These are phyloP conservation scores for Leptinotarsa rubiginosa DNA, from an alignment of 2,888 invertebrate species.

Conservation along the genomic window DNA sequence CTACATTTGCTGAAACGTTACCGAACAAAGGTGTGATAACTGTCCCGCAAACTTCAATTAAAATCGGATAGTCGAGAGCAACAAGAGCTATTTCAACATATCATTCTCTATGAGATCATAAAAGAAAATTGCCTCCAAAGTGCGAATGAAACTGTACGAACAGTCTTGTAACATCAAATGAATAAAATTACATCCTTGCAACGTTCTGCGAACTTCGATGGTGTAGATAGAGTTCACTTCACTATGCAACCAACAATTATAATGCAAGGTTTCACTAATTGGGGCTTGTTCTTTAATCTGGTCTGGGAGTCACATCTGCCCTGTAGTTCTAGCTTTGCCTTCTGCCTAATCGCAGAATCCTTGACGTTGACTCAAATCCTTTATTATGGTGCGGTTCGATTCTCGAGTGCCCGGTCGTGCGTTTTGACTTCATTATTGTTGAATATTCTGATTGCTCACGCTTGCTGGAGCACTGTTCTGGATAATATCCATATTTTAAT, in stretches of 20 bases:
- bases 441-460: no score
- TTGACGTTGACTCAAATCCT: slow-evolving; percentile 25
- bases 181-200: neutral
- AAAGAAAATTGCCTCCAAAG: neutral
- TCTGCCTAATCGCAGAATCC: slow-evolving; percentile 30
- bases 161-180: neutral
- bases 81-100: neutral
- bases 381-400: slow-evolving; percentile 22
- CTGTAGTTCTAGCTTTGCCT: slow-evolving; percentile 51
- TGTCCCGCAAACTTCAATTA: neutral
- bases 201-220: neutral
- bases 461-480: no score
- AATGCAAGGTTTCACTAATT: slow-evolving; percentile 61
- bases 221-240: neutral
- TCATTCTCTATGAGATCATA: neutral
- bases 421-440: neutral
- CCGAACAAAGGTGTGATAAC: neutral
- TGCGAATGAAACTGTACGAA: neutral
- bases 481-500: no score
- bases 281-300: slow-evolving; percentile 63
- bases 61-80: neutral
- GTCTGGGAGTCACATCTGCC: slow-evolving; percentile 31
- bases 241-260: slow-evolving; percentile 56
- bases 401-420: neutral
- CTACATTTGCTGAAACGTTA: neutral